phyloP scores from a whole-genome alignment of 2,888 invertebrate genomes.

The Agrilus mali region DNA sequence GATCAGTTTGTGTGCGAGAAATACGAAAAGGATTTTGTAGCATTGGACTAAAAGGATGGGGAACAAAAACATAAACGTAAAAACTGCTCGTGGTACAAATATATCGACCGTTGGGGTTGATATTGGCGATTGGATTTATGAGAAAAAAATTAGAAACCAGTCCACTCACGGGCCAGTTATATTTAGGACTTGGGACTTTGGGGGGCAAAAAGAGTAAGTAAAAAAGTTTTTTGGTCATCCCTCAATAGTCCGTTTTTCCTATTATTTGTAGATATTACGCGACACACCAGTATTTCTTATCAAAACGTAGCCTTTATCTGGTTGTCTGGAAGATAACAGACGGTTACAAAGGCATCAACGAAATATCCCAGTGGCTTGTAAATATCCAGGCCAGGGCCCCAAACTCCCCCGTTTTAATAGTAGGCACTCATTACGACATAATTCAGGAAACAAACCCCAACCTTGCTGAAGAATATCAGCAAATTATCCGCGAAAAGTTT shows the following conservation, averaged over 20 bases:
- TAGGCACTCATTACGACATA: constrained; percentile 92
- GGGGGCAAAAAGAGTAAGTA: constrained; percentile 83
- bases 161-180: constrained; percentile 71
- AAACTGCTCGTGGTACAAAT: constrained; percentile 63
- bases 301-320: constrained; percentile 85
- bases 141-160: constrained; percentile 65
- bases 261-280: constrained; percentile 65
- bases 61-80: constrained; percentile 67
- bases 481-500: constrained; percentile 74
- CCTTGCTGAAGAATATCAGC: constrained; percentile 72
- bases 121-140: constrained; percentile 89
- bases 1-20: too few relatives aligned
- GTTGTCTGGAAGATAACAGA: constrained; percentile 93
- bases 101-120: constrained; percentile 97
- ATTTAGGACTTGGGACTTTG: constrained; percentile 98
- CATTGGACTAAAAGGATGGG: constrained; percentile 96
- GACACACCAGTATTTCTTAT: constrained; percentile 96
- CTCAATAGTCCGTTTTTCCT: not conserved
- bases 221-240: not conserved
- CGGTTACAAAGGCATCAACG: constrained; percentile 79
- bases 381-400: constrained; percentile 90
- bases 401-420: constrained; percentile 90
- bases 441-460: constrained; percentile 47
- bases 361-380: constrained; percentile 91
- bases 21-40: constrained; percentile 32